A percentile compares a stretch with the other conserved stretches of the same genome.
phyloP scores from a whole-genome alignment of 2,888 invertebrate species.

The Geophilus truncorum region DNA sequence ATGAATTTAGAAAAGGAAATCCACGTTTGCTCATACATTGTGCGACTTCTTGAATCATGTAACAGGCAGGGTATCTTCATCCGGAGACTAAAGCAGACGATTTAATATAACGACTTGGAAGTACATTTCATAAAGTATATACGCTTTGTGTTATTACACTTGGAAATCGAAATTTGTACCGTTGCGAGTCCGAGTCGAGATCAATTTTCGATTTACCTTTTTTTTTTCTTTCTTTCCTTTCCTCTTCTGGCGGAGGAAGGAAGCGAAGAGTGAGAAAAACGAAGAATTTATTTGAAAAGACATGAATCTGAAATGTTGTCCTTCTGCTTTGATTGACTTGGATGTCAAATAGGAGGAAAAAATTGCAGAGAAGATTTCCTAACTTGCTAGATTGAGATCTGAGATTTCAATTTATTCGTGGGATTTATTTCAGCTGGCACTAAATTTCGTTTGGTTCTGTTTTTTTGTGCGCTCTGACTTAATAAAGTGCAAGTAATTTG shows the following conservation, averaged over 20 bases:
- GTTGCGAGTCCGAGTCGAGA: not conserved
- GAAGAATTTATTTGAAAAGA: not conserved
- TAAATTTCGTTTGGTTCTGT: no score
- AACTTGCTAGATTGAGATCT: no score
- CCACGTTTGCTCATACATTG: conserved; percentile 3
- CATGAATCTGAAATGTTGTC: not conserved
- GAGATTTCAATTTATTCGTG: not conserved
- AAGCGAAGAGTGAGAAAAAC: not conserved
- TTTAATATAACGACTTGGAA: not conserved
- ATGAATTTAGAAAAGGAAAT: conserved; percentile 13
- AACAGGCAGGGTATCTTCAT: conserved; percentile 18
- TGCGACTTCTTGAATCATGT: conserved; percentile 9
- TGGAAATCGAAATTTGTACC: not conserved
- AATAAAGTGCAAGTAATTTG: no score
- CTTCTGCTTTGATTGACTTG: not conserved
- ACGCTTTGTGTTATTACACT: not conserved
- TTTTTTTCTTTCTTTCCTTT: no score
- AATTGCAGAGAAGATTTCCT: not conserved
- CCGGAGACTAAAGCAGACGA: not conserved
- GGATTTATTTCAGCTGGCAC: not conserved
- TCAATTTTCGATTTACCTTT: not conserved
- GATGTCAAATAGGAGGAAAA: not conserved
- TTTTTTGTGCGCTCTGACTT: no score
- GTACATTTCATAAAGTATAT: not conserved
- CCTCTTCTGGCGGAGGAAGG: no score